A percentile compares a stretch with the other conserved stretches of the same genome.
These are phyloP conservation scores for Dexiosoma caninum DNA, from an alignment of 2,888 invertebrate genomes.

Conservation along the genomic window DNA sequence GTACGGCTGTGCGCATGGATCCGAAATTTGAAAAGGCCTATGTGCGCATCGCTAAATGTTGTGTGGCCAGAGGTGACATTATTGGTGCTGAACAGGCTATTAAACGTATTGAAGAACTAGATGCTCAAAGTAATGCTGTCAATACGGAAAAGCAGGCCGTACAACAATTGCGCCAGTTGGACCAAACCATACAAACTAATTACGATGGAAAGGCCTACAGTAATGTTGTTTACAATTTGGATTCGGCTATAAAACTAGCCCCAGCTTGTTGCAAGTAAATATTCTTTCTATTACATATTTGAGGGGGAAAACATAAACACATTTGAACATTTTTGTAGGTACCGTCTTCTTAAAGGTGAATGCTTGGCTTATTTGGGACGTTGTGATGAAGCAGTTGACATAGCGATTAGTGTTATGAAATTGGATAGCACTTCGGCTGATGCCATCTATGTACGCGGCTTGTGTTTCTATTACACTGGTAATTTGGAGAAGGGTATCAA, in stretches of 20 bases:
- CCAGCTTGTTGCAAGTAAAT: slow-evolving; percentile 81
- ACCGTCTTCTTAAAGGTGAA: slow-evolving; percentile 91
- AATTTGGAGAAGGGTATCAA: slow-evolving; percentile 94
- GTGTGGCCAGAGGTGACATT: slow-evolving; percentile 85
- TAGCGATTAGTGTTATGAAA: slow-evolving; percentile 91
- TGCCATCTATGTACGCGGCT: slow-evolving; percentile 92
- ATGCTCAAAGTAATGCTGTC: slow-evolving; percentile 82
- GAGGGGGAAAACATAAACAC: neutral
- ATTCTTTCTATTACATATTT: neutral
- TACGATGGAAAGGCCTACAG: slow-evolving; percentile 88
- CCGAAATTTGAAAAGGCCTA: slow-evolving; percentile 87
- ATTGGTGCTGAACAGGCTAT: slow-evolving; percentile 86
- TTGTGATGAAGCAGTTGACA: slow-evolving; percentile 87
- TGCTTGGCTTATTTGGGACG: slow-evolving; percentile 89
- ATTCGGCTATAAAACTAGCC: slow-evolving; percentile 88
- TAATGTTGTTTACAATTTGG: slow-evolving; percentile 92
- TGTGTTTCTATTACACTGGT: slow-evolving; percentile 94
- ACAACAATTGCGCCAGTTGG: slow-evolving; percentile 82
- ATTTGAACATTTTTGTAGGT: slow-evolving; percentile 75
- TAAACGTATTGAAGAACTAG: slow-evolving; percentile 83
- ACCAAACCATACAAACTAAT: slow-evolving; percentile 85
- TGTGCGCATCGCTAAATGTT: slow-evolving; percentile 90
- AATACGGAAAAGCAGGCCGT: slow-evolving; percentile 83
- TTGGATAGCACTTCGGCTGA: slow-evolving; percentile 91
- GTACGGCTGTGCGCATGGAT: slow-evolving; percentile 86